phyloP scores from a whole-genome alignment of 2,888 invertebrate species.

The Diabrotica balteata region DNA sequence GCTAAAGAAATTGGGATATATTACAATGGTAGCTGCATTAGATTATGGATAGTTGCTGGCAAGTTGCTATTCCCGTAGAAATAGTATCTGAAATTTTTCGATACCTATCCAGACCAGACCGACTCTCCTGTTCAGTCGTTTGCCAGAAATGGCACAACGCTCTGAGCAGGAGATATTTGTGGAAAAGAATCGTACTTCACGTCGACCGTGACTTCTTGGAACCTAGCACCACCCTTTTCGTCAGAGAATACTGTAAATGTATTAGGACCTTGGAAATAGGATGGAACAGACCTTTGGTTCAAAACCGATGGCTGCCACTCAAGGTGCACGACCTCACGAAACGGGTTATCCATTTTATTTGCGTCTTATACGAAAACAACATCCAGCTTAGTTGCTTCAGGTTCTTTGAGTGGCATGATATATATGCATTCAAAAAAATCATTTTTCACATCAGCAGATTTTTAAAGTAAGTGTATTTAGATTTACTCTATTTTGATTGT shows the following conservation, averaged over 20 bases:
- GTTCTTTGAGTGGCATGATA: slow-evolving; percentile 62
- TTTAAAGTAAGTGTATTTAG: slow-evolving; percentile 46
- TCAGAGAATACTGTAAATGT: slow-evolving; percentile 58
- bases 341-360: slow-evolving; percentile 52
- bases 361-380: slow-evolving; percentile 48
- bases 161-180: slow-evolving; percentile 47
- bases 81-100: slow-evolving; percentile 50
- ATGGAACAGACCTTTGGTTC: slow-evolving; percentile 60
- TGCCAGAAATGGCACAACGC: slow-evolving; percentile 52
- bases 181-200: slow-evolving; percentile 51
- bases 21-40: slow-evolving; percentile 19
- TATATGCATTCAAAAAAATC: slow-evolving; percentile 58
- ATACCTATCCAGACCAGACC: slow-evolving; percentile 51
- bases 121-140: slow-evolving; percentile 51
- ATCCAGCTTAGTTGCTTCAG: slow-evolving; percentile 59
- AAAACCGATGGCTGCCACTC: slow-evolving; percentile 55
- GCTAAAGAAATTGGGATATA: slow-evolving; percentile 1
- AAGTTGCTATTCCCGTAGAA: slow-evolving; percentile 50
- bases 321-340: slow-evolving; percentile 58
- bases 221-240: slow-evolving; percentile 50
- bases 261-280: slow-evolving; percentile 61
- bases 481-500: too few relatives aligned
- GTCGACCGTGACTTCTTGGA: slow-evolving; percentile 55
- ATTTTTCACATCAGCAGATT: slow-evolving; percentile 53
- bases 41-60: slow-evolving; percentile 41